Evolutionary conservation across 1,140 invertebrate species (phyloP).

Genomic region (Procambarus virginalis): DNA sequence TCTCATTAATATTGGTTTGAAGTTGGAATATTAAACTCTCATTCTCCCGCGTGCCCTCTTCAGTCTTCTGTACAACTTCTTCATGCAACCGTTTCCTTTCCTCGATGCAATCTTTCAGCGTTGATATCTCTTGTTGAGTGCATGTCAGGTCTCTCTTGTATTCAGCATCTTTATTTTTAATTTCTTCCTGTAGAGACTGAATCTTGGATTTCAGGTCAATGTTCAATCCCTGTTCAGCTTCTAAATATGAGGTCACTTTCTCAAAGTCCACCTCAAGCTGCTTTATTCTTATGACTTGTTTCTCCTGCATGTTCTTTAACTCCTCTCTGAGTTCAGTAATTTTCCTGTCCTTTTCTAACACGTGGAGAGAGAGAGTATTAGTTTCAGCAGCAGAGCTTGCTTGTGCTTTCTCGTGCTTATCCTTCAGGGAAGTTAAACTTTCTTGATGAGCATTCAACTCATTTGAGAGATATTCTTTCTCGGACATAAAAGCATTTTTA

Average conservation of each 20-base stretch:
- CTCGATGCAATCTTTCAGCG: neutral
- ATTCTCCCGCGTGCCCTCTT: neutral
- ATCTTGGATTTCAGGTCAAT: neutral
- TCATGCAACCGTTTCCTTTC: neutral
- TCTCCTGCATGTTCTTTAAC: slow-evolving; percentile 5
- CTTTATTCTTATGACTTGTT: neutral
- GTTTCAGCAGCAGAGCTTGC: neutral
- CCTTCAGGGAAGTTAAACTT: neutral
- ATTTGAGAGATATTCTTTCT: slow-evolving; percentile 12
- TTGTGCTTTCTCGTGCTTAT: neutral
- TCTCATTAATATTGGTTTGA: neutral
- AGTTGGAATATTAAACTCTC: neutral
- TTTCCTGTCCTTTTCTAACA: neutral
- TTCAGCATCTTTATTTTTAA: neutral
- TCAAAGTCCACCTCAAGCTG: slow-evolving; percentile 8
- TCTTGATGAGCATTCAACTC: neutral
- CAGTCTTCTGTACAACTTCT: neutral
- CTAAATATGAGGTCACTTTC: neutral
- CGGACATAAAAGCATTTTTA: neutral
- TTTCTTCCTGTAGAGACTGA: slow-evolving; percentile 4
- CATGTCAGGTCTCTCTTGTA: neutral
- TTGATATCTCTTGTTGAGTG: neutral
- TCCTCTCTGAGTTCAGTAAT: neutral
- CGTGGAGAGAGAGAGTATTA: neutral
- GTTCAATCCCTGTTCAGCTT: slow-evolving; percentile 9